phyloP scores from a whole-genome alignment of 1,140 invertebrate genomes.

The Pinna nobilis region DNA sequence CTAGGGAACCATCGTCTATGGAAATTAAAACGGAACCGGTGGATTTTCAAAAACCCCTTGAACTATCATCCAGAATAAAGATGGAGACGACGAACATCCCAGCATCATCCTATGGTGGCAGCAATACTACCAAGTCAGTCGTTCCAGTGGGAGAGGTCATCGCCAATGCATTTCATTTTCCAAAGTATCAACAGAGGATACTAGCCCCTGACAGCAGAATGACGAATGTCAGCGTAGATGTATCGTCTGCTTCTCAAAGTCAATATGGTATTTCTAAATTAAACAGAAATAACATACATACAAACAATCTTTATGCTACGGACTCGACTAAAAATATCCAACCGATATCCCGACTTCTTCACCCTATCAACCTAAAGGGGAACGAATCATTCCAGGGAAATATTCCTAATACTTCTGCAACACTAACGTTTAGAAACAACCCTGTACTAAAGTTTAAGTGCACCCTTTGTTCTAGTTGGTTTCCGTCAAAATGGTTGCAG shows the following conservation, averaged over 20 bases:
- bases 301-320: neutral
- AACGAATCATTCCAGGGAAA: neutral
- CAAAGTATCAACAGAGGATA: conserved; percentile 8
- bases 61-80: neutral
- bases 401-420: neutral
- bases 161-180: conserved; percentile 1
- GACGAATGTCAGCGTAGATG: conserved; percentile 10
- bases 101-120: neutral
- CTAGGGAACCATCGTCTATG: neutral
- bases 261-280: neutral
- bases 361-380: neutral
- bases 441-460: neutral
- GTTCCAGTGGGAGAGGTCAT: conserved; percentile 1
- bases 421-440: neutral
- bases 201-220: neutral
- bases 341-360: neutral
- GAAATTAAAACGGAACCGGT: neutral
- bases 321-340: conserved; percentile 2
- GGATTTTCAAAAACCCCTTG: neutral
- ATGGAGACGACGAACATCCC: neutral
- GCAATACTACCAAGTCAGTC: neutral
- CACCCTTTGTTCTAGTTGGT: neutral
- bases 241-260: neutral
- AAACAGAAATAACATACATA: neutral
- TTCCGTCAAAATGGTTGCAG: neutral